Conservation (phyloP, 2,888 invertebrate genomes). For the Lomographa bimaculata region DNA sequence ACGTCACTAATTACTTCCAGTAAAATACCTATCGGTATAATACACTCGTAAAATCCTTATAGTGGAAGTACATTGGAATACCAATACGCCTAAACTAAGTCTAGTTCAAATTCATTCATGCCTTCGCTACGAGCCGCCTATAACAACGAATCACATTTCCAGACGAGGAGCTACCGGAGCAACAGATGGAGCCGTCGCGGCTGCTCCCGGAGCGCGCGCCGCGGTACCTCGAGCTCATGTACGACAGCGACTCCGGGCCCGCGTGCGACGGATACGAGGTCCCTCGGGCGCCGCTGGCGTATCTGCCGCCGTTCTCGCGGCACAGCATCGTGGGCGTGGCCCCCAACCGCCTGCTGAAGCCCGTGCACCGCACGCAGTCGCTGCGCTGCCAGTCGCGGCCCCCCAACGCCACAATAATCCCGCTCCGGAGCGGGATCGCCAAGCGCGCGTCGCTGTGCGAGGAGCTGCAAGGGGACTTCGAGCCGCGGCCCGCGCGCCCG, state of each 20-base stretch:
- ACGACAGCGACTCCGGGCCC: conserved; percentile 78
- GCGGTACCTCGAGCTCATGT: conserved; percentile 87
- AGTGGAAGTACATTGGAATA: no score
- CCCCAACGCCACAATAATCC: conserved; percentile 71
- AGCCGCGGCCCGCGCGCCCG: conserved; percentile 39
- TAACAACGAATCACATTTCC: conserved; percentile 29
- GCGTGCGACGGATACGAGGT: conserved; percentile 86
- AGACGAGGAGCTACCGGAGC: conserved; percentile 71
- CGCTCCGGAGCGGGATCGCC: conserved; percentile 61
- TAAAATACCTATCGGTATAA: no score
- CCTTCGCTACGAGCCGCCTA: no score
- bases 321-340: conserved; percentile 75
- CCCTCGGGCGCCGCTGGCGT: conserved; percentile 66
- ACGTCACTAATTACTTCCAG: no score
- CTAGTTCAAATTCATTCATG: no score
- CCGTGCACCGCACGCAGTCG: conserved; percentile 62
- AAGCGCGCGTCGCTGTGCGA: conserved; percentile 71
- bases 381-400: conserved; percentile 58
- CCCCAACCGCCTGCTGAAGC: conserved; percentile 62
- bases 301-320: conserved; percentile 59
- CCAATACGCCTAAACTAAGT: no score
- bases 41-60: no score
- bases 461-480: conserved; percentile 39
- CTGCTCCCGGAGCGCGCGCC: conserved; percentile 70
- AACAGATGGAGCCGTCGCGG: conserved; percentile 71